phyloP scores from a whole-genome alignment of 2,113 vertebrate genomes.

The Prionailurus bengalensis region DNA sequence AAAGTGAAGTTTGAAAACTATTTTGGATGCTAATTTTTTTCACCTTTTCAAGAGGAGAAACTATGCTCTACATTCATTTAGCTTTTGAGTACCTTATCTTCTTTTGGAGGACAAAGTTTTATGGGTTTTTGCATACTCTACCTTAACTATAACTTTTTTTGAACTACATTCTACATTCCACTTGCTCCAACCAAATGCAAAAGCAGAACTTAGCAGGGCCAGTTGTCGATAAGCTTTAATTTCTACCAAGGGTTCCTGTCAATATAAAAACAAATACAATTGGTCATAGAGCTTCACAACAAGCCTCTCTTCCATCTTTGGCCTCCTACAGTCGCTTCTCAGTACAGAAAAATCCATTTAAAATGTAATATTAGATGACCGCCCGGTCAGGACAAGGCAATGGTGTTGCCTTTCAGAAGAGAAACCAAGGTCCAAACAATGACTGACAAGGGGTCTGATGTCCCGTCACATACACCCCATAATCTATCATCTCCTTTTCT shows the following conservation, averaged over 20 bases:
- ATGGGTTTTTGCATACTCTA: constrained; percentile 72
- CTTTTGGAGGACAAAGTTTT: not conserved
- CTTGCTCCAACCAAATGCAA: constrained; percentile 94
- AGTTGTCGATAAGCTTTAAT: constrained; percentile 92
- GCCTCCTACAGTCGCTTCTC: not conserved
- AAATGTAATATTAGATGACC: not conserved
- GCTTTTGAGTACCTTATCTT: not conserved
- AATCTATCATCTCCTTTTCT: too few species aligned
- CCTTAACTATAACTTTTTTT: constrained; percentile 91
- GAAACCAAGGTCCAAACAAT: not conserved
- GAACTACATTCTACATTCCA: constrained; percentile 92
- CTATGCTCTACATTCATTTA: not conserved
- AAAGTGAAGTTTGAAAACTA: not conserved
- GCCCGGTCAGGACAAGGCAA: not conserved
- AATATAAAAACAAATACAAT: not conserved
- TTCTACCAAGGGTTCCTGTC: constrained; percentile 89
- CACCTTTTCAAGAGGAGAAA: not conserved
- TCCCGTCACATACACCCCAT: fast-evolving
- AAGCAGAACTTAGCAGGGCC: constrained; percentile 91
- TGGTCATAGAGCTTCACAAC: not conserved
- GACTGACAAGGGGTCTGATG: not conserved
- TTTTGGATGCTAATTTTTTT: not conserved
- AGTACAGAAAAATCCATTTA: not conserved
- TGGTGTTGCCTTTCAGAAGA: not conserved
- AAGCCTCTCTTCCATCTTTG: not conserved